phyloP scores from a whole-genome alignment of 2,797 vertebrate species.

The Paedocypris micromegethes region DNA sequence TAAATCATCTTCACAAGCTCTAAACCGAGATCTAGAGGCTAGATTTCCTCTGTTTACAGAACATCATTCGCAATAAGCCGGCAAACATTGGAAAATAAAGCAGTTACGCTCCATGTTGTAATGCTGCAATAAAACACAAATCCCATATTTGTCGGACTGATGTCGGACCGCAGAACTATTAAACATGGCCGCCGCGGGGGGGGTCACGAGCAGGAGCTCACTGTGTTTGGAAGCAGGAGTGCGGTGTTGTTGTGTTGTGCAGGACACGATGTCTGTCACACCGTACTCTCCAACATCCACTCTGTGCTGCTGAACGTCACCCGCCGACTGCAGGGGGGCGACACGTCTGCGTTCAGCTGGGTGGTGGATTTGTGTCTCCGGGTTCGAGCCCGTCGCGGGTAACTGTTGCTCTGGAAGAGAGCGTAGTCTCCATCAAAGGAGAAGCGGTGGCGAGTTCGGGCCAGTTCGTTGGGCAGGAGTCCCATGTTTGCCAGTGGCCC shows the following conservation, averaged over 20 bases:
- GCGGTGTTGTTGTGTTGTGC: constrained; percentile 29
- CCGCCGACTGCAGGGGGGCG: constrained; percentile 74
- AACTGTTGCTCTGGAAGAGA: constrained; percentile 96
- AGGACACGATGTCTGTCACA: constrained; percentile 63
- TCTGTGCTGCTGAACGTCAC: constrained; percentile 93
- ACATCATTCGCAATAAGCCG: too few species aligned
- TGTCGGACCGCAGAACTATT: too few species aligned
- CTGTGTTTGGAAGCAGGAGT: constrained; percentile 32
- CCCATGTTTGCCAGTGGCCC: constrained; percentile 62
- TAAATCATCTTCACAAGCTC: too few species aligned
- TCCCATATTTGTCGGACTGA: too few species aligned
- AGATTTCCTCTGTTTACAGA: too few species aligned
- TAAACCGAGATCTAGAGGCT: too few species aligned
- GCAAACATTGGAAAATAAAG: too few species aligned
- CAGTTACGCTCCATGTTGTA: too few species aligned
- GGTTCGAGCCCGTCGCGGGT: constrained; percentile 87
- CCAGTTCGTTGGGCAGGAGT: constrained; percentile 70
- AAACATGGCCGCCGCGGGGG: too few species aligned
- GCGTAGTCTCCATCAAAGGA: constrained; percentile 85
- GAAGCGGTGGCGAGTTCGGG: constrained; percentile 82
- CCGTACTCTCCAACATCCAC: constrained; percentile 97
- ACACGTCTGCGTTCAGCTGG: constrained; percentile 79
- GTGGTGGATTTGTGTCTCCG: constrained; percentile 88
- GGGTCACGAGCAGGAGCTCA: constrained; percentile 32
- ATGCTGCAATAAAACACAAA: too few species aligned